Base-by-base conservation (phyloP, 2,113 vertebrate species). In the Pipra filicauda region DNA sequence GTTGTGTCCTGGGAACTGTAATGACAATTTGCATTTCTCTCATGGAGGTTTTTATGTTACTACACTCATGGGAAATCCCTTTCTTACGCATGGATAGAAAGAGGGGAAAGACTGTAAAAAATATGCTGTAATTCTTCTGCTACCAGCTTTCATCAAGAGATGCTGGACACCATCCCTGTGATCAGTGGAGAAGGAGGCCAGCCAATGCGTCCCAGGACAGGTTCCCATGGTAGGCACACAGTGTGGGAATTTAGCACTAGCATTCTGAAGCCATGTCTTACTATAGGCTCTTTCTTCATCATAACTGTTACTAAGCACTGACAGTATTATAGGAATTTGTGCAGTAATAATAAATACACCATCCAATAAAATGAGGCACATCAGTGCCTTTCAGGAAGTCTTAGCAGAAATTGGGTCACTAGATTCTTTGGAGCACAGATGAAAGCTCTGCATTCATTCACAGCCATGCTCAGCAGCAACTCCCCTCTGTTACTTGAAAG, bases 401-500 rank as follows among this genome's bases (percentile, higher is more conserved):
- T 64, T 83, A 24, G 44, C 16, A 77, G 61, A 89, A 92, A 83
- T 22, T 39, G 66, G 73, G 65, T 89, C 92, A 81, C 65, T 48
- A 30, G 31, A 69, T 54, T 87, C 39, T 81, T 33, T 1, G 2
- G 59, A 91, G 73, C 70, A 52, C 78, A 73, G 59, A 84, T 62
- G 39, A 95, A 95, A 95, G 61, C 51, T 67, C 59, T 78, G 35
- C 57, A 30, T 89, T 93, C 69, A 89, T 86, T 83, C 64, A 54
- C 11, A 94, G 52, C 33, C 43, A 64, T 0, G 7, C 35, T 35
- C 41, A 83, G 65, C 16, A 64, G 35, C 37, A 76, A 80, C 69
- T 94, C 39, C 30, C 8, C 41, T 55, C 55, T 4, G 3, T n/a
- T 81, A 93, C 61, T 81, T 57, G 43, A 71, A 70, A 84, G 41